These are phyloP conservation scores for Chirona hameri DNA, from an alignment of 2,888 invertebrate species.

Conservation along the genomic window DNA sequence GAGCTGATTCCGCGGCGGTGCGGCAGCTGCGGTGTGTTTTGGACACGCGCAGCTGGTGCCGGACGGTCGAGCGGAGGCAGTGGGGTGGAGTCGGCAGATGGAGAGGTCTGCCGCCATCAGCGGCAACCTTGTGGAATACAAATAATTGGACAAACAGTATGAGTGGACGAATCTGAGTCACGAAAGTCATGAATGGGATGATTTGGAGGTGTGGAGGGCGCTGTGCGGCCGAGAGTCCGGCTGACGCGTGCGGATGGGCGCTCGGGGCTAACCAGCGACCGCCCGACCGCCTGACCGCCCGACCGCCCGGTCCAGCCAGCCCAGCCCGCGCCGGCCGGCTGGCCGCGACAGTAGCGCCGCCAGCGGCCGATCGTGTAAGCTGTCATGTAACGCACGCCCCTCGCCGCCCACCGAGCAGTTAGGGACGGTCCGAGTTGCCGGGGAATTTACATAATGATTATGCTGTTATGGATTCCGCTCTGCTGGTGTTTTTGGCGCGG, in stretches of 20 bases:
- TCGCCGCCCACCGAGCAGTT: constrained; percentile 4
- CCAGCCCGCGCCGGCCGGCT: neutral
- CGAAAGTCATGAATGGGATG: no score
- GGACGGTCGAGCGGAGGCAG: no score
- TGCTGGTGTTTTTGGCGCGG: no score
- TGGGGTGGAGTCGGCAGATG: no score
- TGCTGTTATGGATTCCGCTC: constrained; percentile 2
- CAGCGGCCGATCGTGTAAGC: constrained; percentile 24
- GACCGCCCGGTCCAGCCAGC: neutral
- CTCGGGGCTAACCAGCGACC: neutral
- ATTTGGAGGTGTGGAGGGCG: neutral
- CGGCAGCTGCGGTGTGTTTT: no score
- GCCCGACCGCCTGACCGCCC: no score
- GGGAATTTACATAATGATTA: constrained; percentile 10
- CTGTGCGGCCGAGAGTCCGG: neutral
- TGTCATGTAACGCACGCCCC: constrained; percentile 25
- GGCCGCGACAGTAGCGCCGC: neutral
- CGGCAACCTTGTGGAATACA: no score
- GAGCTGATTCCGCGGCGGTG: no score
- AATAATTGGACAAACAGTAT: no score
- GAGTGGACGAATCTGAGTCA: no score
- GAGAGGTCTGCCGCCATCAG: no score
- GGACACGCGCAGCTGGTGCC: no score
- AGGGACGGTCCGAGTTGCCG: constrained; percentile 8
- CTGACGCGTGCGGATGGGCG: neutral